phyloP scores from a whole-genome alignment of 2,888 invertebrate genomes.

The Nasonia oneida region DNA sequence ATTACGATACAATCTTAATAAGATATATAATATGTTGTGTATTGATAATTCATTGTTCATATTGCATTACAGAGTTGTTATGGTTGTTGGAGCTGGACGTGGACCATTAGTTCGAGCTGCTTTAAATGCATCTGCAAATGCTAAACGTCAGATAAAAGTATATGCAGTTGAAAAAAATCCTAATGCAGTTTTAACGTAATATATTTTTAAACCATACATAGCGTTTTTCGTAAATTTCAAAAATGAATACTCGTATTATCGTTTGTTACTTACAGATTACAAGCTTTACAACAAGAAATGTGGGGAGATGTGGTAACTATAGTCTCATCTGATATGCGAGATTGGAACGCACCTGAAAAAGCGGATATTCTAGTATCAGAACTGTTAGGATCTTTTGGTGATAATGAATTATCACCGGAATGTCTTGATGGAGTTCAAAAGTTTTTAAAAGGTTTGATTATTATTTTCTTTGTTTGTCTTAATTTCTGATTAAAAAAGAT shows the following conservation, averaged over 20 bases:
- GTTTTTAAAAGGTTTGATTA: slow-evolving; percentile 84
- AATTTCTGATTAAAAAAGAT: not conserved
- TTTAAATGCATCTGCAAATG: slow-evolving; percentile 87
- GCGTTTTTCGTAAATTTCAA: slow-evolving; percentile 26
- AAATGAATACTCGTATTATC: not conserved
- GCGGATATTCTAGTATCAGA: slow-evolving; percentile 98
- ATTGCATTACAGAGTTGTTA: slow-evolving; percentile 81
- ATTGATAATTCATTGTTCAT: slow-evolving; percentile 28
- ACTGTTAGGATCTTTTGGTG: slow-evolving; percentile 97
- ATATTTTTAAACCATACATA: slow-evolving; percentile 41
- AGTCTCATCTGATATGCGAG: slow-evolving; percentile 92
- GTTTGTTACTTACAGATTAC: slow-evolving; percentile 79
- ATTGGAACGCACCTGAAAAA: slow-evolving; percentile 88
- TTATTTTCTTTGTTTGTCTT: slow-evolving; percentile 24
- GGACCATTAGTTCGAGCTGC: slow-evolving; percentile 96
- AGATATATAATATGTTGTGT: slow-evolving; percentile 18
- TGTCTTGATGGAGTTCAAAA: slow-evolving; percentile 96
- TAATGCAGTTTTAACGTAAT: slow-evolving; percentile 91
- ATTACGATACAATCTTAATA: slow-evolving; percentile 9
- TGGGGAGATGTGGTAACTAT: slow-evolving; percentile 90
- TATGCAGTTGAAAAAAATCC: slow-evolving; percentile 99
- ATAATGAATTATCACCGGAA: slow-evolving; percentile 99
- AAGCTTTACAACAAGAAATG: slow-evolving; percentile 87
- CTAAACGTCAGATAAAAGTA: slow-evolving; percentile 87
- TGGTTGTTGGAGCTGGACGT: slow-evolving; percentile 96